A percentile compares a stretch with the other conserved stretches of the same genome.
These are phyloP conservation scores for Odontesthes bonariensis DNA, from an alignment of 2,113 vertebrate genomes.

Conservation along the genomic window DNA sequence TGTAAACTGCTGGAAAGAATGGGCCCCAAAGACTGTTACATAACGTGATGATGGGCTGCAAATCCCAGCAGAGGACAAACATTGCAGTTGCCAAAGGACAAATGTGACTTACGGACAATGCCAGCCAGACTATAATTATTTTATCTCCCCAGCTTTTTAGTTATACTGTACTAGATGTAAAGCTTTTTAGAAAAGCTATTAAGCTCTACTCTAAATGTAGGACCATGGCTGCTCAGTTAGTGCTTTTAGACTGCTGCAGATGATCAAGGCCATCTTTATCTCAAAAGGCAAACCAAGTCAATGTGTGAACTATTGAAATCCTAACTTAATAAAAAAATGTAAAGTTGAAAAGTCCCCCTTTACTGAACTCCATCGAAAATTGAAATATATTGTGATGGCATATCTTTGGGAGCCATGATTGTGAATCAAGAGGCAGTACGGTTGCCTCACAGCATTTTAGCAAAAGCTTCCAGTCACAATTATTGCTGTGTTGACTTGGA, in stretches of 20 bases:
- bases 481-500: neutral
- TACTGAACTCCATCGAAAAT: neutral
- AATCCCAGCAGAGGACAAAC: slow-evolving; percentile 64
- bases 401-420: neutral
- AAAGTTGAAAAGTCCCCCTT: neutral
- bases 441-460: neutral
- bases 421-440: slow-evolving; percentile 2
- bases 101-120: slow-evolving; percentile 51
- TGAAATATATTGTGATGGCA: neutral
- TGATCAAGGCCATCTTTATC: slow-evolving; percentile 2
- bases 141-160: slow-evolving; percentile 37
- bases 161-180: slow-evolving; percentile 31
- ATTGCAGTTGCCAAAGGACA: slow-evolving; percentile 45
- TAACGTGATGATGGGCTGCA: slow-evolving; percentile 42
- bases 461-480: neutral
- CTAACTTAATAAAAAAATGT: neutral
- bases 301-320: neutral
- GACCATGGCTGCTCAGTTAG: neutral
- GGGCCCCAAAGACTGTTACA: slow-evolving; percentile 49
- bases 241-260: slow-evolving; percentile 7
- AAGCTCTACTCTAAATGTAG: slow-evolving; percentile 12
- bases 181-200: slow-evolving; percentile 22
- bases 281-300: neutral
- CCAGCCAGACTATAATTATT: slow-evolving; percentile 31
- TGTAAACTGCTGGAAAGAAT: slow-evolving; percentile 51